Conservation (phyloP, 30 jellyfish, hydroid and myxozoan genomes). For the Aurelia sp. region DNA sequence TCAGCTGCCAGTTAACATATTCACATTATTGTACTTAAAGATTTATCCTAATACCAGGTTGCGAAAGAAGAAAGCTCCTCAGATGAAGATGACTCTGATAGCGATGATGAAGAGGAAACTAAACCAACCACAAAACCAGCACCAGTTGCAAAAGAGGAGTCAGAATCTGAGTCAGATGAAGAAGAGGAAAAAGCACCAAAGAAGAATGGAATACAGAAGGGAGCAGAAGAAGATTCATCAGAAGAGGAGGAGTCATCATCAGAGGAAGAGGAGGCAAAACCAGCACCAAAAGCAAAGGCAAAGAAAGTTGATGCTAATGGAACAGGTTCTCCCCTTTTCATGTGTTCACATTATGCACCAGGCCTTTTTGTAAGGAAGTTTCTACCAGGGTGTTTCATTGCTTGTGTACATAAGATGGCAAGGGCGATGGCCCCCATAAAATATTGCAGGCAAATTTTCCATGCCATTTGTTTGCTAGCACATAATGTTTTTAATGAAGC, state of each 20-base stretch:
- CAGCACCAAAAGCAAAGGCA: neutral
- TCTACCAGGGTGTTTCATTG: too few species aligned
- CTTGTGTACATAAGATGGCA: too few species aligned
- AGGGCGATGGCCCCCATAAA: too few species aligned
- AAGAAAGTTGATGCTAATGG: constrained; percentile 6
- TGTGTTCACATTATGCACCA: too few species aligned
- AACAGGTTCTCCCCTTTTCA: neutral
- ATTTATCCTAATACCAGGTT: neutral
- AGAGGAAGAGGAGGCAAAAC: constrained; percentile 53
- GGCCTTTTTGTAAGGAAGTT: too few species aligned
- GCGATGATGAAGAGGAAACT: constrained; percentile 28
- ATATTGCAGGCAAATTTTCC: too few species aligned
- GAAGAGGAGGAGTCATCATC: constrained; percentile 11
- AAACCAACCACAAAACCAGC: constrained; percentile 29
- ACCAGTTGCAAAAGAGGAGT: constrained; percentile 18
- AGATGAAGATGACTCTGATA: constrained; percentile 54
- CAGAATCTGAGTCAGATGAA: constrained; percentile 39
- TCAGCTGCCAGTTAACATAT: too few species aligned
- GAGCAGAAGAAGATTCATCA: constrained; percentile 27
- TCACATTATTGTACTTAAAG: too few species aligned
- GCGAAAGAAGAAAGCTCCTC: constrained; percentile 42
- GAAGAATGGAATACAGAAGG: constrained; percentile 23
- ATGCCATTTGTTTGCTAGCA: too few species aligned
- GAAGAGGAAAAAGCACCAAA: constrained; percentile 35
- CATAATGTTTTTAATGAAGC: too few species aligned